Percentiles rank a stretch among this genome's conserved stretches.
Conservation (phyloP, 37 sponge, comb jelly and placozoan species). For the Hexactinellida sp. region DNA sequence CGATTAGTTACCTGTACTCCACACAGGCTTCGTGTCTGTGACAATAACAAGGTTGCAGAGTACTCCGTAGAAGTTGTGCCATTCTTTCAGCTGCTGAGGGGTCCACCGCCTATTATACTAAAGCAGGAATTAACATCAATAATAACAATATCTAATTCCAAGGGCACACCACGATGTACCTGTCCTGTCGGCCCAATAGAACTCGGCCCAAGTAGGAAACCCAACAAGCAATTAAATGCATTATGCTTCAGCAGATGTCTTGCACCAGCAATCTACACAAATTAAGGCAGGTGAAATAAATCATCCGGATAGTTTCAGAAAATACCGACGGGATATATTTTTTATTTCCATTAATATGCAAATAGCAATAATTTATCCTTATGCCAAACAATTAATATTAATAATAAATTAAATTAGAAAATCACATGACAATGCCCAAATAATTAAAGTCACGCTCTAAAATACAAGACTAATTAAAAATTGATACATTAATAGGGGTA, state of each 20-base stretch:
- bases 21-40: not conserved
- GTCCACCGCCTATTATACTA: constrained; percentile 4
- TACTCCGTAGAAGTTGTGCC: constrained; percentile 17
- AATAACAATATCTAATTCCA: not conserved
- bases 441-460: no score
- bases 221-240: not conserved
- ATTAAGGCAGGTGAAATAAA: not conserved
- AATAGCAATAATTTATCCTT: no score
- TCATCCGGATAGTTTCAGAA: no score
- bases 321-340: no score
- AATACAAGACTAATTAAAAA: no score
- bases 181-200: constrained; percentile 4
- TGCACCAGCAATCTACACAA: not conserved
- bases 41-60: constrained; percentile 12
- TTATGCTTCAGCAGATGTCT: not conserved
- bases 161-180: not conserved
- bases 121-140: not conserved
- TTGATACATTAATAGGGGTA: no score
- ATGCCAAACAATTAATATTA: no score
- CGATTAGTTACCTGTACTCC: not conserved
- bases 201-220: not conserved
- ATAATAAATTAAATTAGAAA: no score
- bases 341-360: no score
- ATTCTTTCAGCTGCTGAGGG: constrained; percentile 4
- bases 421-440: no score